These are phyloP conservation scores for Gila robusta DNA, from an alignment of 2,797 vertebrate species.

Conservation along the genomic window DNA sequence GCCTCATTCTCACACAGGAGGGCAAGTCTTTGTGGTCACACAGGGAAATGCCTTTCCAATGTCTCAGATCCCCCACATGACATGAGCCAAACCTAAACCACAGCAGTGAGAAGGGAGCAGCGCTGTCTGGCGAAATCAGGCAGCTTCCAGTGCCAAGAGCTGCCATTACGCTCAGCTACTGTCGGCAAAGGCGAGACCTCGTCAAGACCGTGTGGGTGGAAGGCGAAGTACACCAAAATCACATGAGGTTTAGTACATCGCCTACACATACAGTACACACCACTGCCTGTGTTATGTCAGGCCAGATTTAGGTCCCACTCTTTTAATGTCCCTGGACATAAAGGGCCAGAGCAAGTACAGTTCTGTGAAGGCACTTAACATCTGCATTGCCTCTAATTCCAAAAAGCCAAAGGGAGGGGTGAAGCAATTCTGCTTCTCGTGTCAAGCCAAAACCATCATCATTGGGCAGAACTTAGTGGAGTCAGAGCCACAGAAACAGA, in stretches of 20 bases:
- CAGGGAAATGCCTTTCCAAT: slow-evolving; percentile 61
- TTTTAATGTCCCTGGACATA: slow-evolving; percentile 50
- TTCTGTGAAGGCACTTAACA: slow-evolving; percentile 56
- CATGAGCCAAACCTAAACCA: slow-evolving; percentile 52
- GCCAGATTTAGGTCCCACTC: slow-evolving; percentile 23
- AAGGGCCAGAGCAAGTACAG: slow-evolving; percentile 41
- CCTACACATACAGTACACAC: slow-evolving; percentile 30
- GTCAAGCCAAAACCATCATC: slow-evolving; percentile 46
- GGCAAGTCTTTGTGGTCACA: slow-evolving; percentile 55
- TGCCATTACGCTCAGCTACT: slow-evolving; percentile 55
- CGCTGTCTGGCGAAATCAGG: slow-evolving; percentile 55
- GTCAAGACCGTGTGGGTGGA: slow-evolving; percentile 29
- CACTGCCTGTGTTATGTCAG: slow-evolving; percentile 46
- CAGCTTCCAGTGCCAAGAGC: slow-evolving; percentile 31
- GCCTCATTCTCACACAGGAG: slow-evolving; percentile 42
- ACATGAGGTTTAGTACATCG: slow-evolving; percentile 40
- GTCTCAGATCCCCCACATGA: slow-evolving; percentile 53
- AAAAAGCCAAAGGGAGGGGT: slow-evolving; percentile 44
- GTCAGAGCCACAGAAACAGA: slow-evolving; percentile 35
- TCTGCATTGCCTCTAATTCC: slow-evolving; percentile 43
- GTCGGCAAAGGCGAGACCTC: slow-evolving; percentile 45
- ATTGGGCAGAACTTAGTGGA: slow-evolving; percentile 21
- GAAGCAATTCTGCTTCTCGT: slow-evolving; percentile 45
- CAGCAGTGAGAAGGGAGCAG: slow-evolving; percentile 42
- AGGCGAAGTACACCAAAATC: slow-evolving; percentile 36